These are phyloP conservation scores for Chrysina gloriosa DNA, from an alignment of 2,888 invertebrate species.

Conservation along the genomic window DNA sequence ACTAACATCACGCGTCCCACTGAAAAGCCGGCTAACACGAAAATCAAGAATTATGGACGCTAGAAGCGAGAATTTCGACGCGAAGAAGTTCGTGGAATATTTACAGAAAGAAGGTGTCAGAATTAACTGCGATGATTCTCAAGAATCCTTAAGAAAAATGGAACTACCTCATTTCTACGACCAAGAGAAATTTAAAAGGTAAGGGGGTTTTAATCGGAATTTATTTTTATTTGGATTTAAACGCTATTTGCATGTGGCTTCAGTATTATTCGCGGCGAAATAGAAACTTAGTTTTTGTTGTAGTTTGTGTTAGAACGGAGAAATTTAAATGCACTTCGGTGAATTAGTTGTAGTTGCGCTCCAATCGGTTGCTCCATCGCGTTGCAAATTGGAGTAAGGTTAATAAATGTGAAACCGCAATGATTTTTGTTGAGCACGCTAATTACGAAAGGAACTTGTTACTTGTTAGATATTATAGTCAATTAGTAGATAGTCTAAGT, in stretches of 20 bases:
- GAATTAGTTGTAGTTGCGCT: background rate
- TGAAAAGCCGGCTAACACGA: background rate
- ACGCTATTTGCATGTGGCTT: background rate
- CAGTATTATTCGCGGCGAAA: too few species aligned
- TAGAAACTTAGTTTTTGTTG: too few species aligned
- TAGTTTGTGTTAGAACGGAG: too few species aligned
- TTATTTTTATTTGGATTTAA: background rate
- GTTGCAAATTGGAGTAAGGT: background rate
- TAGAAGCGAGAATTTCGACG: background rate
- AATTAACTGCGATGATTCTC: conserved; percentile 67
- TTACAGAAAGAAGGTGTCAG: conserved; percentile 65
- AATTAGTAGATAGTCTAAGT: too few species aligned
- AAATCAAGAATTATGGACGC: background rate
- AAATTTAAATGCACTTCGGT: too few species aligned
- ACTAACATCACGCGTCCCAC: background rate
- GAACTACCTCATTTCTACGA: conserved; percentile 76
- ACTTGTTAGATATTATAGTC: too few species aligned
- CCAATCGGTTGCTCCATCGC: background rate
- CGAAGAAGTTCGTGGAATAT: conserved; percentile 19
- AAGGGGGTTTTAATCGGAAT: conserved; percentile 55
- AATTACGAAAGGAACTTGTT: too few species aligned
- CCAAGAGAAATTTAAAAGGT: conserved; percentile 74
- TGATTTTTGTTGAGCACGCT: too few species aligned
- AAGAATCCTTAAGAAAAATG: conserved; percentile 64
- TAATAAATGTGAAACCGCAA: background rate